These are phyloP conservation scores for Candoia aspera DNA, from an alignment of 2,113 vertebrate genomes.

Conservation along the genomic window DNA sequence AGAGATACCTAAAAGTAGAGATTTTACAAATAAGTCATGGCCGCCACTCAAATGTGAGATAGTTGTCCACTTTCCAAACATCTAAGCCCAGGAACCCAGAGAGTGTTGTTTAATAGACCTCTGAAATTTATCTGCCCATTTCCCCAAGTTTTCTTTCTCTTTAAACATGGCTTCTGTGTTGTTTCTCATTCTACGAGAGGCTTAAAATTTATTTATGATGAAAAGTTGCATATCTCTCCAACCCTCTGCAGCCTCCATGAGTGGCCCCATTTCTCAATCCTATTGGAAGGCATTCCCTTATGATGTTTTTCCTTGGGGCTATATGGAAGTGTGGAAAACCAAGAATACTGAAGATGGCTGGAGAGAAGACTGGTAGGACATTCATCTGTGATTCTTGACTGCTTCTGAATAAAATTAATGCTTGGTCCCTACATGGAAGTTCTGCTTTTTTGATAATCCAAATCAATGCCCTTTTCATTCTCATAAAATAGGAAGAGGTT, in stretches of 20 bases:
- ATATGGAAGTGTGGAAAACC: not conserved
- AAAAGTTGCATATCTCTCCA: not conserved
- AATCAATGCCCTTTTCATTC: not conserved
- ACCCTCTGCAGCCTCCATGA: not conserved
- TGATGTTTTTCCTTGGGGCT: not conserved
- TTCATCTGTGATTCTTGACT: not conserved
- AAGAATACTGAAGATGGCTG: not conserved
- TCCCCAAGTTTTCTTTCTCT: not conserved
- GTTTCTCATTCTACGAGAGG: not conserved
- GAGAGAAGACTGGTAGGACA: not conserved
- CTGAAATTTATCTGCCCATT: not conserved
- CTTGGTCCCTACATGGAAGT: not conserved
- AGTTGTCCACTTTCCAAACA: not conserved
- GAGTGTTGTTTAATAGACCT: not conserved
- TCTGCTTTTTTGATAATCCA: not conserved
- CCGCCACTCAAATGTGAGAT: not conserved
- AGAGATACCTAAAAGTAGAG: not conserved
- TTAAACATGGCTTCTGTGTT: not conserved
- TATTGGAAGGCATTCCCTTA: not conserved
- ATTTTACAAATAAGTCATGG: not conserved
- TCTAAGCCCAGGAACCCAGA: not conserved
- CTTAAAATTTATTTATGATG: not conserved
- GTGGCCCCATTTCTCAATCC: not conserved
- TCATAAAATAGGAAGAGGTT: not conserved
- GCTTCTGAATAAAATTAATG: not conserved